phyloP scores from a whole-genome alignment of 2,113 vertebrate species.

The Hippolais icterina region DNA sequence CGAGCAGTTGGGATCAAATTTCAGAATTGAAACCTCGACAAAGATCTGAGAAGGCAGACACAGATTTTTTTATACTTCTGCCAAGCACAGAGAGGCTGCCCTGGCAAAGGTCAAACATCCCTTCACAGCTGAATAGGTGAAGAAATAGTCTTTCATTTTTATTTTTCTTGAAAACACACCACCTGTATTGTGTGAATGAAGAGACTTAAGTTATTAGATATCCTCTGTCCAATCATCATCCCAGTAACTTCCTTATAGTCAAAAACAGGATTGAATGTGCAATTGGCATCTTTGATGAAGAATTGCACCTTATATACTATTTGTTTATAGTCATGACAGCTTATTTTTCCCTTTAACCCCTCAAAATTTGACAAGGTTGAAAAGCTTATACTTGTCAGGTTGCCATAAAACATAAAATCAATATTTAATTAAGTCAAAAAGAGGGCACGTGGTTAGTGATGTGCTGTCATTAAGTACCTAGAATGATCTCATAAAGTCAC shows the following conservation, averaged over 20 bases:
- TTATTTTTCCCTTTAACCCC: neutral
- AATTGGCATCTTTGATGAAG: neutral
- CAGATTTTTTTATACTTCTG: neutral
- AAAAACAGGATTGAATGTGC: neutral
- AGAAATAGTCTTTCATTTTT: neutral
- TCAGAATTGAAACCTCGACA: neutral
- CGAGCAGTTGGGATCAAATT: neutral
- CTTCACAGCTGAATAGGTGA: neutral
- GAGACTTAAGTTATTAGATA: neutral
- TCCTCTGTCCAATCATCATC: neutral
- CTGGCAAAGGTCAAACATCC: neutral
- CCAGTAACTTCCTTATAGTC: neutral
- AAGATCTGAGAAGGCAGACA: neutral
- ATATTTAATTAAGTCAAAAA: conserved; percentile 15
- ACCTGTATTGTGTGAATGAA: neutral
- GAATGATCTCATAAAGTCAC: neutral
- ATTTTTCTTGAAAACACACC: neutral
- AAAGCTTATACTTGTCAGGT: neutral
- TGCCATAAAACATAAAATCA: neutral
- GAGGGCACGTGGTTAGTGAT: neutral
- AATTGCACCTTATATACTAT: neutral
- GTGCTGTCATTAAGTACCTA: neutral
- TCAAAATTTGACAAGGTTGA: neutral
- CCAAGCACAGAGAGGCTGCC: neutral
- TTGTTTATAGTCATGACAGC: neutral